These are phyloP conservation scores for Trichopria drosophilae DNA, from an alignment of 2,888 invertebrate species.

Conservation along the genomic window DNA sequence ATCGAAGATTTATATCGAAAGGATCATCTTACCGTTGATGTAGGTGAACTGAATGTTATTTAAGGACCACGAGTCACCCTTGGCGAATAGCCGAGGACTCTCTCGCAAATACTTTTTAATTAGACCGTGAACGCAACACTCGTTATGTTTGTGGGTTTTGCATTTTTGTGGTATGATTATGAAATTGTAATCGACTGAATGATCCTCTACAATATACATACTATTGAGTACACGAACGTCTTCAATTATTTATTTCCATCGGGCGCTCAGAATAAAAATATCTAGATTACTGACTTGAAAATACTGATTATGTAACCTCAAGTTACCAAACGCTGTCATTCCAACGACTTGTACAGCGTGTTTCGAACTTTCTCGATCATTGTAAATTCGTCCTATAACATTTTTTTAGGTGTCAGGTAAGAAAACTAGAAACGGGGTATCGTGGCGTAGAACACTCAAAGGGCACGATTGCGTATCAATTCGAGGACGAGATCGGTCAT, in stretches of 20 bases:
- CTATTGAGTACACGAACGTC: slow-evolving; percentile 30
- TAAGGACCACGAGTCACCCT: slow-evolving; percentile 24
- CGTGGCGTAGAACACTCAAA: slow-evolving; percentile 57
- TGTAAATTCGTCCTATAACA: too few relatives aligned
- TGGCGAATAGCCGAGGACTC: not conserved
- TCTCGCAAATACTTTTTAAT: slow-evolving; percentile 27
- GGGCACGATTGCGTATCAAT: slow-evolving; percentile 66
- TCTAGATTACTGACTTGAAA: too few relatives aligned
- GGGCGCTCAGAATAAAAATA: too few relatives aligned
- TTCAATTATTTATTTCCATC: slow-evolving; percentile 26
- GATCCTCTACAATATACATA: slow-evolving; percentile 38
- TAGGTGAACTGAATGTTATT: slow-evolving; percentile 33
- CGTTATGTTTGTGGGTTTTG: slow-evolving; percentile 35
- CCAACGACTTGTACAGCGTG: too few relatives aligned
- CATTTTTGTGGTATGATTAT: slow-evolving; percentile 37
- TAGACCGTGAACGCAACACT: slow-evolving; percentile 28
- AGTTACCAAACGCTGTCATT: too few relatives aligned
- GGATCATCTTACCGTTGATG: slow-evolving; percentile 29
- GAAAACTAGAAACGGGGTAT: too few relatives aligned
- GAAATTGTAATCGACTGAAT: slow-evolving; percentile 37
- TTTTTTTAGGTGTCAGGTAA: too few relatives aligned
- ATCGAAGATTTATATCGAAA: too few relatives aligned
- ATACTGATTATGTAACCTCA: too few relatives aligned
- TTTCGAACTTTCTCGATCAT: too few relatives aligned
- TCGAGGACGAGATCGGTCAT: slow-evolving; percentile 73